phyloP scores from a whole-genome alignment of 2,888 invertebrate species.

The Lasioglossum zephyrum region DNA sequence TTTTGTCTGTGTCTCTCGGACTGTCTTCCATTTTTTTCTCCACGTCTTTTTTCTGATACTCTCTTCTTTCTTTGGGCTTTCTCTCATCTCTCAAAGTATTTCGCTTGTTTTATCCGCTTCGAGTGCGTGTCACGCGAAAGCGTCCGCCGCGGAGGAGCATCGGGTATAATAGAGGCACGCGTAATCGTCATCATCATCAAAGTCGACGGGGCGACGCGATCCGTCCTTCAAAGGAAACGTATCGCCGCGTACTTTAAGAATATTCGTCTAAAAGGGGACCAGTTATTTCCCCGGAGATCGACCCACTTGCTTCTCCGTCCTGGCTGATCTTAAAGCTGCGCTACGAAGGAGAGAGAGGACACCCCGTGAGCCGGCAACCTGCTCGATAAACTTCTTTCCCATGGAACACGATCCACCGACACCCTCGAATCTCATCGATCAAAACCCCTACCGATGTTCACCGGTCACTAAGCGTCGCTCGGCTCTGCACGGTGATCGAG shows the following conservation, averaged over 20 bases:
- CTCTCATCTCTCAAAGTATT: constrained; percentile 37
- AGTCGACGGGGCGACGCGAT: neutral
- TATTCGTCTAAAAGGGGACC: constrained; percentile 29
- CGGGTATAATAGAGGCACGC: constrained; percentile 8
- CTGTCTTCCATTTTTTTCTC: neutral
- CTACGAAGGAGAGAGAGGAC: neutral
- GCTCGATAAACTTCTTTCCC: constrained; percentile 1
- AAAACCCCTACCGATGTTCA: neutral
- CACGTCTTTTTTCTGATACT: neutral
- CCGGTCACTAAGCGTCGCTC: neutral
- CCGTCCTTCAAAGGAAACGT: constrained; percentile 32
- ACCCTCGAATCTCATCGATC: neutral
- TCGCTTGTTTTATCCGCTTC: neutral
- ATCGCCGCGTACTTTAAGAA: constrained; percentile 21
- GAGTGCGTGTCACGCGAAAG: constrained; percentile 2
- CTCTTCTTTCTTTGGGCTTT: neutral
- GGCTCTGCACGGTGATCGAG: constrained; percentile 1
- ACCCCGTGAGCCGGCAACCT: neutral
- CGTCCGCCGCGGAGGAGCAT: neutral
- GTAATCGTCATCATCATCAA: constrained; percentile 29
- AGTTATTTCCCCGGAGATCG: constrained; percentile 54
- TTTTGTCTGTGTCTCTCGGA: neutral
- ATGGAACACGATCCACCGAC: neutral
- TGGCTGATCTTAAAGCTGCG: constrained; percentile 10
- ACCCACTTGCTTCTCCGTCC: neutral